These are phyloP conservation scores for Solen grandis DNA, from an alignment of 1,140 invertebrate species.

Conservation along the genomic window DNA sequence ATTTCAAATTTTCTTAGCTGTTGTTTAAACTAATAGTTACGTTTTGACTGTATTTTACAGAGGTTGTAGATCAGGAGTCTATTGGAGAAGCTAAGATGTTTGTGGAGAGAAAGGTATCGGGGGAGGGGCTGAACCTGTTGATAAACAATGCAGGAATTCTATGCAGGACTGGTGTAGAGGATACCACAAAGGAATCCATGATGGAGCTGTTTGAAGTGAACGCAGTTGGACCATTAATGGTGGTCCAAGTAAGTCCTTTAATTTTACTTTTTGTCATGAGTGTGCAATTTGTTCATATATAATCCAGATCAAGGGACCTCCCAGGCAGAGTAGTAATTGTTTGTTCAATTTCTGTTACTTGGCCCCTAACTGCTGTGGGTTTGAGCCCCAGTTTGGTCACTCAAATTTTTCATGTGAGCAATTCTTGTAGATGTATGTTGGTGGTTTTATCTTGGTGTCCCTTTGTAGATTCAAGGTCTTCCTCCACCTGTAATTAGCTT, in stretches of 20 bases:
- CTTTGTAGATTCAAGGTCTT: too few relatives aligned
- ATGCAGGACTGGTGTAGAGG: background rate
- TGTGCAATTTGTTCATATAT: background rate
- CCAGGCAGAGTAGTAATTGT: background rate
- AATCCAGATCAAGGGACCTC: background rate
- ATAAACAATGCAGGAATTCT: conserved; percentile 53
- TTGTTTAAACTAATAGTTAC: too few relatives aligned
- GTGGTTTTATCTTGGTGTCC: background rate
- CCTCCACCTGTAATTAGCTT: too few relatives aligned
- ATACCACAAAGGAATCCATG: conserved; percentile 20
- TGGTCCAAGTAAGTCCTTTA: background rate
- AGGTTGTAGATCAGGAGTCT: conserved; percentile 1
- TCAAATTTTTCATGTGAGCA: too few relatives aligned
- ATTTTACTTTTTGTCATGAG: background rate
- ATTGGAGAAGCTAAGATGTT: conserved; percentile 4
- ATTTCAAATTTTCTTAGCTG: too few relatives aligned
- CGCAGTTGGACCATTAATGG: conserved; percentile 33
- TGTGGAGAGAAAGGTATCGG: conserved; percentile 10
- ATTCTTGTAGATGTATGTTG: background rate
- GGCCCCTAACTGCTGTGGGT: too few relatives aligned
- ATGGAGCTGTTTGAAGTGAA: conserved; percentile 19
- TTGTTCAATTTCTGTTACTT: background rate
- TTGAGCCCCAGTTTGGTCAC: too few relatives aligned
- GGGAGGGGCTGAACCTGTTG: conserved; percentile 46
- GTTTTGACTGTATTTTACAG: too few relatives aligned